Percentiles rank a stretch among this genome's conserved stretches.
Evolutionary conservation across 2,797 vertebrate species (phyloP).

Genomic region (Acanthurus tractus): DNA sequence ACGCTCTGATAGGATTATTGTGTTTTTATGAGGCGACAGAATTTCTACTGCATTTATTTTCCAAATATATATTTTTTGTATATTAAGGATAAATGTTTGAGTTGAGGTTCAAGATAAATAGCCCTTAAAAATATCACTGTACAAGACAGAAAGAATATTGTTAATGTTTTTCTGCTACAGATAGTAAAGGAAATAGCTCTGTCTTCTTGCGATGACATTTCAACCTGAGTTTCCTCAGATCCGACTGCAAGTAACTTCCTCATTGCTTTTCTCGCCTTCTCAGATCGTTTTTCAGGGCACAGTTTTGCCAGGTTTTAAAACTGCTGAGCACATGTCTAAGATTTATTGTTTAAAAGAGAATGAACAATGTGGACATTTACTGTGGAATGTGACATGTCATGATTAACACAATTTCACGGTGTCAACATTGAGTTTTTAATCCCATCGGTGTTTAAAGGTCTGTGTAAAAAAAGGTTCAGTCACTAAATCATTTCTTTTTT

Average conservation of each 20-base stretch:
- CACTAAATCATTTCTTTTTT: not conserved
- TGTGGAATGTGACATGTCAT: not conserved
- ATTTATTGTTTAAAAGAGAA: constrained; percentile 15
- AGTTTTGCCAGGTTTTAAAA: not conserved
- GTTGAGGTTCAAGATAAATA: too few relatives aligned
- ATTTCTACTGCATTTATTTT: too few relatives aligned
- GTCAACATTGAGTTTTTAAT: not conserved
- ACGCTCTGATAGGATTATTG: too few relatives aligned
- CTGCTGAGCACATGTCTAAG: not conserved
- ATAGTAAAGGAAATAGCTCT: not conserved
- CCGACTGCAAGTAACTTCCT: constrained; percentile 24
- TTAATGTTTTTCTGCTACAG: constrained; percentile 4
- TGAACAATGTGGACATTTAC: not conserved
- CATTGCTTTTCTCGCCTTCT: constrained; percentile 1
- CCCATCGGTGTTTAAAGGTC: not conserved
- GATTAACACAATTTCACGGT: not conserved
- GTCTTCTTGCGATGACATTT: constrained; percentile 1
- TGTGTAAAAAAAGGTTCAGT: not conserved
- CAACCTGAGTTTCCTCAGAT: constrained; percentile 15
- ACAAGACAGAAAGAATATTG: not conserved
- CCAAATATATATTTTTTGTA: too few relatives aligned
- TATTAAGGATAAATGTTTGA: too few relatives aligned
- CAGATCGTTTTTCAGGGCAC: not conserved
- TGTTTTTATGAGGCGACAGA: too few relatives aligned
- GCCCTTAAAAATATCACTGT: too few relatives aligned